Evolutionary conservation across 2,888 invertebrate species (phyloP).

Genomic region (Campoplex nolae): DNA sequence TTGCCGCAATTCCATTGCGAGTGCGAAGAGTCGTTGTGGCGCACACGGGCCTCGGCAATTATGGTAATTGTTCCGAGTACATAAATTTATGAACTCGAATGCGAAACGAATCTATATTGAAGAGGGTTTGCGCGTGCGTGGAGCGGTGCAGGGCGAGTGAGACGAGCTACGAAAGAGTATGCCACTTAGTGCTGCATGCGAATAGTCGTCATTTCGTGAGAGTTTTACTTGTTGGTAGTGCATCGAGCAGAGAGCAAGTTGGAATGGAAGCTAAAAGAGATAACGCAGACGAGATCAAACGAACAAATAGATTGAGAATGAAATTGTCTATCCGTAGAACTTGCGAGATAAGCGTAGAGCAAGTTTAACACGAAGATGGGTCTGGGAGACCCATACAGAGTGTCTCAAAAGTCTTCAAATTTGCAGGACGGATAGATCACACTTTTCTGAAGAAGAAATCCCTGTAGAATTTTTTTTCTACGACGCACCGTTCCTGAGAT

Average conservation of each 20-base stretch:
- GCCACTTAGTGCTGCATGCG: slow-evolving; percentile 69
- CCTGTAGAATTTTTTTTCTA: neutral
- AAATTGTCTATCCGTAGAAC: neutral
- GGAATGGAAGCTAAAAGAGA: slow-evolving; percentile 43
- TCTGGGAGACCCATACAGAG: neutral
- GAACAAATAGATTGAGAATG: neutral
- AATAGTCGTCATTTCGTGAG: slow-evolving; percentile 68
- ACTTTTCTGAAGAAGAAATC: neutral
- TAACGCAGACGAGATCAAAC: slow-evolving; percentile 33
- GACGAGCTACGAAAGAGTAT: slow-evolving; percentile 20
- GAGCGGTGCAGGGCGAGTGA: slow-evolving; percentile 25
- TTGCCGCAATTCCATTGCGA: slow-evolving; percentile 56
- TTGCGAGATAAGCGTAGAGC: neutral
- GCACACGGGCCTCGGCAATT: slow-evolving; percentile 64
- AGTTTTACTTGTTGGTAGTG: slow-evolving; percentile 21
- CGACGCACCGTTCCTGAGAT: neutral
- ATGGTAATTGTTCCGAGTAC: slow-evolving; percentile 71
- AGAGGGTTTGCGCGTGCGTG: slow-evolving; percentile 36
- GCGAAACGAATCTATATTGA: slow-evolving; percentile 70
- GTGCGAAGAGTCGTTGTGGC: slow-evolving; percentile 33
- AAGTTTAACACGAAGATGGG: slow-evolving; percentile 48
- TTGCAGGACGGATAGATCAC: neutral
- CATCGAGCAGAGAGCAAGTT: slow-evolving; percentile 9
- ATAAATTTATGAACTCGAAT: slow-evolving; percentile 74
- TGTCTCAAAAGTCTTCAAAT: neutral